phyloP scores from a whole-genome alignment of 1,140 invertebrate species.

The Luehdorfia chinensis region DNA sequence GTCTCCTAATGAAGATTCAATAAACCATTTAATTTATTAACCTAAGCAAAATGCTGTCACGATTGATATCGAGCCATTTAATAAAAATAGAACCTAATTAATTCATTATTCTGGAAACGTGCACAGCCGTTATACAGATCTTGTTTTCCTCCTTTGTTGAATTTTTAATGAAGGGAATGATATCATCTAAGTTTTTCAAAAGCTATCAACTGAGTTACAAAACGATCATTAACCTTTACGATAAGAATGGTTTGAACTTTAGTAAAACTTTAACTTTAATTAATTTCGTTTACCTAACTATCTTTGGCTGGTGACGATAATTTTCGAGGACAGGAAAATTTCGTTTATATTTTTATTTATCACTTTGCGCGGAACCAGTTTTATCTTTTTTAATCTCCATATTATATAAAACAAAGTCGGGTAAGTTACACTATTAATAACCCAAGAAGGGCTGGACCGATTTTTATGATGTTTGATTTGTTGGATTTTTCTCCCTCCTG shows the following conservation, averaged over 20 bases:
- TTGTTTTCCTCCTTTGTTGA: constrained; percentile 2
- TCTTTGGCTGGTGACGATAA: too few relatives aligned
- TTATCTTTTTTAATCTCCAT: too few relatives aligned
- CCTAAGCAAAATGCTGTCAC: constrained; percentile 20
- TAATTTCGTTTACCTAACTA: constrained; percentile 7
- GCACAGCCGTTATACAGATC: constrained; percentile 6
- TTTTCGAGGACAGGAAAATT: too few relatives aligned
- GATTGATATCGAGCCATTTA: constrained; percentile 24
- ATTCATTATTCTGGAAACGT: constrained; percentile 18
- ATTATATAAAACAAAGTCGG: too few relatives aligned
- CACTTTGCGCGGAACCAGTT: too few relatives aligned
- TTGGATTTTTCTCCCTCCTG: too few relatives aligned
- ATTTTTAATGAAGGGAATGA: background rate
- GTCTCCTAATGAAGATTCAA: constrained; percentile 31
- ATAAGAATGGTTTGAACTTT: background rate
- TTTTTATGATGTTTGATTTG: too few relatives aligned
- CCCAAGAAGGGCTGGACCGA: too few relatives aligned
- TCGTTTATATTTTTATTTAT: too few relatives aligned
- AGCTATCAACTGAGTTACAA: constrained; percentile 2
- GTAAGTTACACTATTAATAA: too few relatives aligned
- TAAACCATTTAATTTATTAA: constrained; percentile 28
- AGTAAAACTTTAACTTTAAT: too few relatives aligned
- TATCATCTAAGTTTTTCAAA: constrained; percentile 6
- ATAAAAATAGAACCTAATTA: constrained; percentile 21
- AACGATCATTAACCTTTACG: constrained; percentile 18